Evolutionary conservation across 2,888 invertebrate genomes (phyloP), one percentile per base, ranked within the genome.

Genomic region (Pollenia griseotomentosa): DNA sequence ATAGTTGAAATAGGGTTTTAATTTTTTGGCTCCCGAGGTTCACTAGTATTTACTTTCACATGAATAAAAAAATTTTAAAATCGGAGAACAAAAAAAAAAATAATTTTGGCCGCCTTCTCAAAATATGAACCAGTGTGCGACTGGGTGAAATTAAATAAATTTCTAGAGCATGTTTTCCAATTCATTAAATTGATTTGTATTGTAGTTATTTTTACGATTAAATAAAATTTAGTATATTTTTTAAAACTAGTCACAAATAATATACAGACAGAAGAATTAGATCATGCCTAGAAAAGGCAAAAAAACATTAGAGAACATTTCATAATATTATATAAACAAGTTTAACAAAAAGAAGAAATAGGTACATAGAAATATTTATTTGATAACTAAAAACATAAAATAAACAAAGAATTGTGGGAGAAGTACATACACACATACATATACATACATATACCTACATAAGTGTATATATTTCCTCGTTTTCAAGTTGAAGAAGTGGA

Each of bases 191-290:
- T 19, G n/a, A 57, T 23, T 46, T 73, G 11, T 57, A 46, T 46
- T 59, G 11, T 57, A 42, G 70, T 70, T 55, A 70, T 55, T 70
- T 70, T n/a, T 42, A 55, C 55, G 11, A 55, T 70, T 51, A n/a
- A 68, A 5, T 42, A 19, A 23, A 73, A 23, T 73, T 57, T 23
- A 57, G n/a, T 23, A 9, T n/a, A 40, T 33, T 12, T 33, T 14
- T 59, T 59, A 63, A 10, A 63, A 63, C 16, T 9, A 16, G 14
- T n/a, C 40, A 11, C 33, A 12, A 14, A 33, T 61, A 42, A 9
- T 16, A 16, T 2, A n/a, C 53, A 63, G 61, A 12, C 16, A 63
- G 42, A 8, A 63, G 33, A 14, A 53, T n/a, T 2, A 53, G 33
- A 14, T 14, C n/a, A 42, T 7, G 40, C n/a, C 42, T 16, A 63